Evolutionary conservation across 2,797 vertebrate species (phyloP).

Genomic region (Moxostoma hubbsi): DNA sequence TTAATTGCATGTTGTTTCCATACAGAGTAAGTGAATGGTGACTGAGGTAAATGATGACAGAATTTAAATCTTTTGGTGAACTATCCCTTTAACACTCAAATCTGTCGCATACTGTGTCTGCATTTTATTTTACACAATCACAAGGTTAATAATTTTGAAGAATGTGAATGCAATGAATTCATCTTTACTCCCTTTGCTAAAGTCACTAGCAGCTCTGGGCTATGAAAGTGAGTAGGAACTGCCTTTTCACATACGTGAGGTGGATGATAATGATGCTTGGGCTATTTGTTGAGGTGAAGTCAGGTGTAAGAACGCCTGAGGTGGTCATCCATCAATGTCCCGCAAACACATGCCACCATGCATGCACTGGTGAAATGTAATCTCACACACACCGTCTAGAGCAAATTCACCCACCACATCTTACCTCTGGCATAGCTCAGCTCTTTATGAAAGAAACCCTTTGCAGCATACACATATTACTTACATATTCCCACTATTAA

Average conservation of each 20-base stretch:
- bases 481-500: not conserved
- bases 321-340: constrained; percentile 59
- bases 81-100: not conserved
- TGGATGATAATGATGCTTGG: constrained; percentile 43
- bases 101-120: not conserved
- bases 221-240: constrained; percentile 23
- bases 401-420: constrained; percentile 35
- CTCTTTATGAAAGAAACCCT: constrained; percentile 35
- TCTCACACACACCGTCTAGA: constrained; percentile 9
- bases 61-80: no score
- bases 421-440: constrained; percentile 14
- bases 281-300: constrained; percentile 59
- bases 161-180: constrained; percentile 10
- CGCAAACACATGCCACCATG: constrained; percentile 39
- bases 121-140: not conserved
- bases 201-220: not conserved
- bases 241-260: constrained; percentile 34
- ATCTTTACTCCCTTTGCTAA: constrained; percentile 18
- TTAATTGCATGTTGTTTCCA: no score
- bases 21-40: no score
- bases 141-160: not conserved
- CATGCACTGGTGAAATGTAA: constrained; percentile 37
- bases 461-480: constrained; percentile 21
- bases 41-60: no score
- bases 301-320: constrained; percentile 48